Evolutionary conservation across 2,113 vertebrate genomes (phyloP).

Genomic region (Romanogobio albipinnatus): DNA sequence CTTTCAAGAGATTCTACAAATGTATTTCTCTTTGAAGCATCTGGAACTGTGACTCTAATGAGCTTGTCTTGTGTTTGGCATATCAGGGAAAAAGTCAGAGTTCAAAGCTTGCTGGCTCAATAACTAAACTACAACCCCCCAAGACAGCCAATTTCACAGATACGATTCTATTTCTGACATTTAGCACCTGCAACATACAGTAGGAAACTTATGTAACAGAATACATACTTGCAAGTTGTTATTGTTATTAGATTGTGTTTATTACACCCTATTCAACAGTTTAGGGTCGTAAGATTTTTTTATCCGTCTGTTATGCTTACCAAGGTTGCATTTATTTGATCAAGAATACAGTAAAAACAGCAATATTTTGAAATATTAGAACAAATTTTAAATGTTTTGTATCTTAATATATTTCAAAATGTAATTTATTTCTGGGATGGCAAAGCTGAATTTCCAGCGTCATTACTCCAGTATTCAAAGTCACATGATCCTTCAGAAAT

Average conservation of each 20-base stretch:
- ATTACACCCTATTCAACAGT: background rate
- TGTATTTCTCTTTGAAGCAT: conserved; percentile 35
- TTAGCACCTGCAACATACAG: background rate
- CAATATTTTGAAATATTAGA: background rate
- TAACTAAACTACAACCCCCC: background rate
- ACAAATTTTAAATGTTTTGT: background rate
- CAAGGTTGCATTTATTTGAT: background rate
- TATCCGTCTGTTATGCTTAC: background rate
- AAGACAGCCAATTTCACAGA: background rate
- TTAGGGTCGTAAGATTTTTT: background rate
- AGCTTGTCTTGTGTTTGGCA: conserved; percentile 39
- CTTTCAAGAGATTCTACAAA: conserved; percentile 26
- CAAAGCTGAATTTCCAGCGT: background rate
- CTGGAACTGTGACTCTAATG: conserved; percentile 28
- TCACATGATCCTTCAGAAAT: background rate
- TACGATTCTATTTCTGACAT: background rate
- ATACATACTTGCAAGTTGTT: background rate
- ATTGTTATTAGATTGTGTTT: background rate
- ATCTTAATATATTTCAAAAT: background rate
- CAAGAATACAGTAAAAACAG: background rate
- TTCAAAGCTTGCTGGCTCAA: conserved; percentile 6
- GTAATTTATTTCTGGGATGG: background rate
- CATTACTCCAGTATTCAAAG: background rate
- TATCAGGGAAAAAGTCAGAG: conserved; percentile 29
- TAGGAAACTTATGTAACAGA: background rate